phyloP scores from a whole-genome alignment of 2,797 vertebrate species.

The Chloroceryle inda region DNA sequence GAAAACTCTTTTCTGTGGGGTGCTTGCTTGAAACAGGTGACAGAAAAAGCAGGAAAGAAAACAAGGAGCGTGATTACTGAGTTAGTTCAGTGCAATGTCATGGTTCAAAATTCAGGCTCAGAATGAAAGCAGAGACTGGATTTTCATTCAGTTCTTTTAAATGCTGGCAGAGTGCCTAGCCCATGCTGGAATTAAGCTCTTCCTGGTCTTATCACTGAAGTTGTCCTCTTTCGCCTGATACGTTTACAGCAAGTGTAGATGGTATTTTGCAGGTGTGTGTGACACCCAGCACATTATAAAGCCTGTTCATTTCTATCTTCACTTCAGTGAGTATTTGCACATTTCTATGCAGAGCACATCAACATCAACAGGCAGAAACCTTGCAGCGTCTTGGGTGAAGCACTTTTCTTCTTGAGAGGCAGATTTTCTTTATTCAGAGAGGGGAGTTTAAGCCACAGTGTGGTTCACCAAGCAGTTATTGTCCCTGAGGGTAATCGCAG shows the following conservation, averaged over 20 bases:
- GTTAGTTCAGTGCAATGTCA: rapidly evolving
- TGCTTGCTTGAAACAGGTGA: not conserved
- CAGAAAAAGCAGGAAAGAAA: not conserved
- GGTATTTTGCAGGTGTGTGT: not conserved
- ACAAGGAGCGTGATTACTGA: not conserved
- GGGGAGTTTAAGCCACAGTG: not conserved
- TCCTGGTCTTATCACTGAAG: not conserved
- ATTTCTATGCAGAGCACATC: not conserved
- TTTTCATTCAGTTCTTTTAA: not conserved
- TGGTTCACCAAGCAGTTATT: not conserved
- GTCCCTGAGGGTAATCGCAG: not conserved
- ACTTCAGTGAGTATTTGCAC: not conserved
- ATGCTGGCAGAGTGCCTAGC: not conserved
- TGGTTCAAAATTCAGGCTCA: not conserved
- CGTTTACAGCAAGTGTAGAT: not conserved
- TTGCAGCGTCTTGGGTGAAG: not conserved
- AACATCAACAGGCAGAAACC: not conserved
- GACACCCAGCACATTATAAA: not conserved
- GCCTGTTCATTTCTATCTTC: not conserved
- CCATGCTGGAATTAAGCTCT: not conserved
- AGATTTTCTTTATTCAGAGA: not conserved
- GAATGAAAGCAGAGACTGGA: not conserved
- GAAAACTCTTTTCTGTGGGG: not conserved
- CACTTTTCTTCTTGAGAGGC: not conserved
- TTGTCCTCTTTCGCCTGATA: not conserved